Conservation (phyloP, 2,888 invertebrate genomes). For the Busseola fusca region DNA sequence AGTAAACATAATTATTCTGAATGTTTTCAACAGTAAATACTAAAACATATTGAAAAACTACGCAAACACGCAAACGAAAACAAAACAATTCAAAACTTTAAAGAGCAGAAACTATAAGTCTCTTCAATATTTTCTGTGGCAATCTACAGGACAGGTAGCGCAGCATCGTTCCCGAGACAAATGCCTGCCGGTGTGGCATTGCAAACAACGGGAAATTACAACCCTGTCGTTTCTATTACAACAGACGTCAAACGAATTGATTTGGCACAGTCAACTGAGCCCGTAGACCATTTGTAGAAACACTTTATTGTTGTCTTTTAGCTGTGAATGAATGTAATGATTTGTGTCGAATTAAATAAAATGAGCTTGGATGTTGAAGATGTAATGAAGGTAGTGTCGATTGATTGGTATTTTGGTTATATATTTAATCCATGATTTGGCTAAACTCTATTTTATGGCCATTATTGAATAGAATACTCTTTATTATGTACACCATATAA, state of each 20-base stretch:
- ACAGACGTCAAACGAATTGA: slow-evolving; percentile 67
- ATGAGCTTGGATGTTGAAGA: not conserved
- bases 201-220: slow-evolving; percentile 66
- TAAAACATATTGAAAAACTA: slow-evolving; percentile 1
- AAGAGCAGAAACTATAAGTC: not conserved
- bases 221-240: slow-evolving; percentile 65
- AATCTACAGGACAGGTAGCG: slow-evolving; percentile 34
- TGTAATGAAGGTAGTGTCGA: not conserved
- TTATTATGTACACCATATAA: no score
- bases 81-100: slow-evolving; percentile 5
- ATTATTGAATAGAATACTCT: no score
- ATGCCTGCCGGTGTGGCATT: slow-evolving; percentile 41
- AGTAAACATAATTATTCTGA: not conserved
- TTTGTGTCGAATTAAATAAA: slow-evolving; percentile 28
- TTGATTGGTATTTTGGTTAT: not conserved
- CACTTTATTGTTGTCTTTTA: slow-evolving; percentile 41
- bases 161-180: slow-evolving; percentile 42
- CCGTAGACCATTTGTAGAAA: slow-evolving; percentile 45
- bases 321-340: slow-evolving; percentile 16
- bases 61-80: not conserved
- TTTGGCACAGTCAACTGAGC: slow-evolving; percentile 61
- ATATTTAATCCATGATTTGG: not conserved
- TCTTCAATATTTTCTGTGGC: slow-evolving; percentile 29
- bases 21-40: no score
- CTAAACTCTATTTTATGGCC: not conserved